Evolutionary conservation across 2,888 invertebrate species (phyloP).

Genomic region (Drosophila yooni): DNA sequence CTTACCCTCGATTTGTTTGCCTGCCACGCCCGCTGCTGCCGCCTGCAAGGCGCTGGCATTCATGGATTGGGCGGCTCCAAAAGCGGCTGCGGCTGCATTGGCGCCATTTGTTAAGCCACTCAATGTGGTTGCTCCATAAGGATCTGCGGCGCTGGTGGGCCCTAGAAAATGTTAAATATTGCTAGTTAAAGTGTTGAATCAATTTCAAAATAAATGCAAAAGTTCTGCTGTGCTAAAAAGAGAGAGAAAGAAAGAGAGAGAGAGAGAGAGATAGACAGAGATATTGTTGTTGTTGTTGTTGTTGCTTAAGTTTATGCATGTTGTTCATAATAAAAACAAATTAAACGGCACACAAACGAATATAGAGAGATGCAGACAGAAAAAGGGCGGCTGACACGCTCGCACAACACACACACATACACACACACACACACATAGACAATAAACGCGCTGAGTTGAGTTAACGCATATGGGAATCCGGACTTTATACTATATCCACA

Average conservation of each 20-base stretch:
- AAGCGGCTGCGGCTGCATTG: conserved; percentile 70
- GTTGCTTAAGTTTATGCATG: conserved; percentile 21
- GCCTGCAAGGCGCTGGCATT: conserved; percentile 89
- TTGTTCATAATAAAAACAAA: conserved; percentile 31
- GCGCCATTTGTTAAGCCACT: conserved; percentile 85
- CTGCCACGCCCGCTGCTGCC: conserved; percentile 91
- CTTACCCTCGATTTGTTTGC: conserved; percentile 96
- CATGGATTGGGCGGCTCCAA: conserved; percentile 86
- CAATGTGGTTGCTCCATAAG: conserved; percentile 85
- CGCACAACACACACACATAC: conserved; percentile 35
- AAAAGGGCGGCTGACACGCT: conserved; percentile 21
- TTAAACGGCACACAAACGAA: conserved; percentile 38
- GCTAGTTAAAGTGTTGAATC: conserved; percentile 1
- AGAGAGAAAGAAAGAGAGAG: neutral
- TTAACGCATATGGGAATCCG: conserved; percentile 73
- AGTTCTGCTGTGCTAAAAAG: conserved; percentile 9
- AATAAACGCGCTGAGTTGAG: conserved; percentile 61
- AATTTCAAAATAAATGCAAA: neutral
- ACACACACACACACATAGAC: conserved; percentile 27
- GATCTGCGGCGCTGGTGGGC: conserved; percentile 87
- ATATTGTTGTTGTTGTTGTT: conserved; percentile 10
- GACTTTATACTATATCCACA: conserved; percentile 21
- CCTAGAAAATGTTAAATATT: conserved; percentile 82
- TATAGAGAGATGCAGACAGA: conserved; percentile 31
- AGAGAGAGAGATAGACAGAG: conserved; percentile 5